phyloP scores from a whole-genome alignment of 2,888 invertebrate species.

The Drosophila differens region DNA sequence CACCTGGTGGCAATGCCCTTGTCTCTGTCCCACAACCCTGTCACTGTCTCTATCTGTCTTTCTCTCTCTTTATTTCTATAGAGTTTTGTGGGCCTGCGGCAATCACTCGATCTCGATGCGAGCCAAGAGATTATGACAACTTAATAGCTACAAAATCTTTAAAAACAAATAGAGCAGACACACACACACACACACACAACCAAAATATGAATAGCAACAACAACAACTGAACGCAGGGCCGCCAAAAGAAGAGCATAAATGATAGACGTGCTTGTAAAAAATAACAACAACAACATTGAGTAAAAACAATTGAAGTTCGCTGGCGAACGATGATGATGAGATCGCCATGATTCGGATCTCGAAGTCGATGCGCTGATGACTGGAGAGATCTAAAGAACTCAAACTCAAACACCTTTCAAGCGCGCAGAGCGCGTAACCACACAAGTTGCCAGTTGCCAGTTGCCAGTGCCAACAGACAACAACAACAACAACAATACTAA shows the following conservation, averaged over 20 bases:
- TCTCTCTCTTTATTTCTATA: constrained; percentile 9
- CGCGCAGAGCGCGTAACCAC: constrained; percentile 72
- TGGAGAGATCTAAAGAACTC: constrained; percentile 79
- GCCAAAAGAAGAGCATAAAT: constrained; percentile 67
- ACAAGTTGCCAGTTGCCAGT: constrained; percentile 62
- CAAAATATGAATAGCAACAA: constrained; percentile 56
- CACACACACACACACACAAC: constrained; percentile 28
- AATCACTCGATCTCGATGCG: constrained; percentile 65
- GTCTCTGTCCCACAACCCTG: constrained; percentile 7
- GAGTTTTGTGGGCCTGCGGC: constrained; percentile 47
- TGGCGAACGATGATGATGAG: constrained; percentile 64
- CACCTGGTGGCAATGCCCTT: constrained; percentile 57
- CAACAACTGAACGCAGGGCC: constrained; percentile 41
- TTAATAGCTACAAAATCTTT: constrained; percentile 71
- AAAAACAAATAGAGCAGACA: constrained; percentile 74
- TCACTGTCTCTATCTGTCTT: not conserved
- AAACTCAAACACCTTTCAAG: constrained; percentile 80
- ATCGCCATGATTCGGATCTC: constrained; percentile 62
- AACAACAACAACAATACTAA: constrained; percentile 31
- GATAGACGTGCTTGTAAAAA: constrained; percentile 74
- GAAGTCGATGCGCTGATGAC: constrained; percentile 72
- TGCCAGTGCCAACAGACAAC: constrained; percentile 44
- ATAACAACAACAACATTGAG: constrained; percentile 33
- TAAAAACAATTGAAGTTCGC: constrained; percentile 74
- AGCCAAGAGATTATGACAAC: constrained; percentile 73